Conservation (phyloP, 1,140 invertebrate genomes). For the Plodia interpunctella region DNA sequence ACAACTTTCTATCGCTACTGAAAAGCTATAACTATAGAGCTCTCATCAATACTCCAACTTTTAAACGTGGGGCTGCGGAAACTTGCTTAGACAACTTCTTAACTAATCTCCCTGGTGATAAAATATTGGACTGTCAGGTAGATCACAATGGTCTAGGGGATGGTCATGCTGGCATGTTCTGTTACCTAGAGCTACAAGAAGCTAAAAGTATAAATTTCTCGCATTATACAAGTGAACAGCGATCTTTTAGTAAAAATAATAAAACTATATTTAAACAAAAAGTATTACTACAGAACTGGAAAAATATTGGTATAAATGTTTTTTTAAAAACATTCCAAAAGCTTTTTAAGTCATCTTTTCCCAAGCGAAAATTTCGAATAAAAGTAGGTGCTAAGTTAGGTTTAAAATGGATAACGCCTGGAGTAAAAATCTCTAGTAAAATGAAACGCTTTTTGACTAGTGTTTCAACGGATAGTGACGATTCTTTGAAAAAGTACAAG, state of each 20-base stretch:
- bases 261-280: not conserved
- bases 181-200: not conserved
- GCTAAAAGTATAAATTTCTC: not conserved
- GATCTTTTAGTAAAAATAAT: not conserved
- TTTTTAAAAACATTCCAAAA: slow-evolving; percentile 10
- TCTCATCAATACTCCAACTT: slow-evolving; percentile 1
- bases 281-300: slow-evolving; percentile 5
- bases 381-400: not conserved
- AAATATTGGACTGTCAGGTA: not conserved
- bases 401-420: slow-evolving; percentile 18
- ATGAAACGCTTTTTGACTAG: slow-evolving; percentile 13
- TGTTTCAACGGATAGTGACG: not conserved
- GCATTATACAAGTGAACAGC: too few relatives aligned
- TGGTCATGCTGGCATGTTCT: slow-evolving; percentile 16
- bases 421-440: slow-evolving; percentile 17
- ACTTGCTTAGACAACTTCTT: slow-evolving; percentile 19
- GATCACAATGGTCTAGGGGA: slow-evolving; percentile 16
- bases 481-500: slow-evolving; percentile 6
- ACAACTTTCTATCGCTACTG: slow-evolving; percentile 1
- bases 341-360: slow-evolving; percentile 11
- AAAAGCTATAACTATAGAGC: slow-evolving; percentile 14
- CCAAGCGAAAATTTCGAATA: not conserved
- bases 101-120: slow-evolving; percentile 13
- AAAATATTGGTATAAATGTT: not conserved
- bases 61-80: slow-evolving; percentile 8